These are phyloP conservation scores for Dromococcyx pavoninus DNA, from an alignment of 2,797 vertebrate species.

Conservation along the genomic window DNA sequence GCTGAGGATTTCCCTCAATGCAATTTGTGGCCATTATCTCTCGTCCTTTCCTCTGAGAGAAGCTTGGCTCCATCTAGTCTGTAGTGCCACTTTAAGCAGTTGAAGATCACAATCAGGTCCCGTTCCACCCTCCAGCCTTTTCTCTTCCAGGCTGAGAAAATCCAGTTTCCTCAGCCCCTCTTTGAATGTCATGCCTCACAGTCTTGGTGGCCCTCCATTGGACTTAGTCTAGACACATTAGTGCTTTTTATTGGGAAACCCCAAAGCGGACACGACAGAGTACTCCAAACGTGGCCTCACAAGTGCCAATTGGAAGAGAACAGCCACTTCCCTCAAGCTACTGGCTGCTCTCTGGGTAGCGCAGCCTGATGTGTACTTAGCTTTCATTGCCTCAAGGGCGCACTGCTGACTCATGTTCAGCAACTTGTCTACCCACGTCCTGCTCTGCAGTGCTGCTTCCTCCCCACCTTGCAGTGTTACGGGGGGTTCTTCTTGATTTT, in stretches of 20 bases:
- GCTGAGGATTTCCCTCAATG: not conserved
- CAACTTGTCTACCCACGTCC: not conserved
- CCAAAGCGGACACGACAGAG: not conserved
- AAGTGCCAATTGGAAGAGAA: not conserved
- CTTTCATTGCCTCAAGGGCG: constrained; percentile 43
- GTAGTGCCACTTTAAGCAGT: not conserved
- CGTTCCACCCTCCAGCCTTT: not conserved
- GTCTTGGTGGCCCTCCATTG: not conserved
- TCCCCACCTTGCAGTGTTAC: not conserved
- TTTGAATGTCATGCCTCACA: not conserved
- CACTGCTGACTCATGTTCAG: constrained; percentile 36
- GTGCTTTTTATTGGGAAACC: not conserved
- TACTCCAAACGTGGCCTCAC: not conserved
- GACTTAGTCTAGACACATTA: rapidly evolving
- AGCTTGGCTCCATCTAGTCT: not conserved
- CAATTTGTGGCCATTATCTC: not conserved
- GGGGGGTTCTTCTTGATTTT: not conserved
- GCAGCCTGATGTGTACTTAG: not conserved
- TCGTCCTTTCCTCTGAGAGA: not conserved
- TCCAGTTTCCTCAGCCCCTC: not conserved
- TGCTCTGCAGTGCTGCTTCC: not conserved
- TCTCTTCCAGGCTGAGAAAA: not conserved
- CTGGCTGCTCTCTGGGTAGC: not conserved
- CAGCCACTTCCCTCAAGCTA: not conserved
- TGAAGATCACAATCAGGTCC: not conserved